These are phyloP conservation scores for Drosophila ercepeae DNA, from an alignment of 1,140 invertebrate species.

Conservation along the genomic window DNA sequence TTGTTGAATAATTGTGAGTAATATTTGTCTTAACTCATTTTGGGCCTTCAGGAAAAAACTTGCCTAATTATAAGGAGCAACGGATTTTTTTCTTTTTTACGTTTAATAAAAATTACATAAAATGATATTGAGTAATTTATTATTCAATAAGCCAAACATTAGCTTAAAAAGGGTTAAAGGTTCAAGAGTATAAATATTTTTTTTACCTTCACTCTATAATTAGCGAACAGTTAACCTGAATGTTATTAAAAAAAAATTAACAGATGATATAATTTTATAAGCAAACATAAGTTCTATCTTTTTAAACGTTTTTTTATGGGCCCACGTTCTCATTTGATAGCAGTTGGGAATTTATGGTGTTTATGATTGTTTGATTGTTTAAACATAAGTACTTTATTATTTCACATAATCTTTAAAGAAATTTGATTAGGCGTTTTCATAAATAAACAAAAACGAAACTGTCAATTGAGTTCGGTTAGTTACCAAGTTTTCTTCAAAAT, in stretches of 20 bases:
- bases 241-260: too few relatives aligned
- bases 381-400: conserved; percentile 23
- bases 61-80: too few relatives aligned
- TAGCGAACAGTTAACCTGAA: too few relatives aligned
- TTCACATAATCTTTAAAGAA: not conserved
- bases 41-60: too few relatives aligned
- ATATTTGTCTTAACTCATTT: not conserved
- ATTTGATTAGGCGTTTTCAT: conserved; percentile 1
- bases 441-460: conserved; percentile 7
- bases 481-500: too few relatives aligned
- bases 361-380: conserved; percentile 8
- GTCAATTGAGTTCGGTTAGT: not conserved
- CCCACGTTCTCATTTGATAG: not conserved
- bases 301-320: not conserved
- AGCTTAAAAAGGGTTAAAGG: too few relatives aligned
- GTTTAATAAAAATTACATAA: too few relatives aligned
- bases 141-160: too few relatives aligned
- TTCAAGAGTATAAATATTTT: too few relatives aligned
- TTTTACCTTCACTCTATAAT: too few relatives aligned
- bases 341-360: not conserved
- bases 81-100: too few relatives aligned
- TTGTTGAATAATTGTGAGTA: not conserved
- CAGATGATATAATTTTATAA: not conserved
- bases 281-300: not conserved
- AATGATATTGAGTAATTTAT: too few relatives aligned